Conservation (phyloP, 2,797 vertebrate genomes). For the Crypturellus tataupa region DNA sequence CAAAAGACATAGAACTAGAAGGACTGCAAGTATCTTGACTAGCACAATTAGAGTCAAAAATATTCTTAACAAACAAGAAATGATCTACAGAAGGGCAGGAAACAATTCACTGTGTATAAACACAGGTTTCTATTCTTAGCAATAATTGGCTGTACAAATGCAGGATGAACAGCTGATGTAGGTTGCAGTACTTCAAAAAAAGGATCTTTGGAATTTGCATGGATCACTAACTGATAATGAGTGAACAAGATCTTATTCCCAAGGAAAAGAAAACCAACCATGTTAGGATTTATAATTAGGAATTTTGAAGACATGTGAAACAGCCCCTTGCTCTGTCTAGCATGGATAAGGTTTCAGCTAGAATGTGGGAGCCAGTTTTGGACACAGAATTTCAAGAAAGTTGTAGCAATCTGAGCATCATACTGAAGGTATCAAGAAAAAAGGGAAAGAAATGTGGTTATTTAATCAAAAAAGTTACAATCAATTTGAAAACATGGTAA, state of each 20-base stretch:
- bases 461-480: not conserved
- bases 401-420: not conserved
- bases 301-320: not conserved
- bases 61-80: conserved; percentile 8
- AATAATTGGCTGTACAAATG: conserved; percentile 8
- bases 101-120: conserved; percentile 11
- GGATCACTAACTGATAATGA: not conserved
- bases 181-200: not conserved
- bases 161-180: not conserved
- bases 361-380: not conserved
- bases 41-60: not conserved
- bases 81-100: not conserved
- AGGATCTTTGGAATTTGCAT: not conserved
- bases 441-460: not conserved
- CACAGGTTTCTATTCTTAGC: not conserved
- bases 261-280: not conserved
- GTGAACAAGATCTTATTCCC: not conserved
- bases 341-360: not conserved
- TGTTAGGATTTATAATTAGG: not conserved
- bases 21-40: not conserved
- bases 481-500: not conserved
- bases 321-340: not conserved
- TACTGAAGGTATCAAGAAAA: not conserved
- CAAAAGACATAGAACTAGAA: conserved; percentile 8
- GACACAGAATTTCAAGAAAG: not conserved